A percentile compares a stretch with the other conserved stretches of the same genome.
Evolutionary conservation across 2,888 invertebrate species (phyloP).

Genomic region (Myopa testacea): DNA sequence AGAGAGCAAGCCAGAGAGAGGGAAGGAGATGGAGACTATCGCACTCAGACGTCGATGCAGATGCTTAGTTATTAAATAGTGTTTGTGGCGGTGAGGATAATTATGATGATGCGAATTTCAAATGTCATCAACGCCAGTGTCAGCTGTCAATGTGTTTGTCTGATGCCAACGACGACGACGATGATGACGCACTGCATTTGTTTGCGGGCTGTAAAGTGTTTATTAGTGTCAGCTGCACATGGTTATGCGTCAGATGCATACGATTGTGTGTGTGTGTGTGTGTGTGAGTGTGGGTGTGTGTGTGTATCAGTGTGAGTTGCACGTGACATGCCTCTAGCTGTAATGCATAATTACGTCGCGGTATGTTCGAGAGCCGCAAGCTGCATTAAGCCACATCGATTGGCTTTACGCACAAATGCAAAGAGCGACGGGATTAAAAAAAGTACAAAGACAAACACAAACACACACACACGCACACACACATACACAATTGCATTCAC

Average conservation of each 20-base stretch:
- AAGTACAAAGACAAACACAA: no score
- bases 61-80: no score
- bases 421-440: no score
- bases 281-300: no score
- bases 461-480: no score
- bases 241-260: neutral
- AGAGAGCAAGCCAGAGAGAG: neutral
- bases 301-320: neutral
- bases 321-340: neutral
- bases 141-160: slow-evolving; percentile 31
- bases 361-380: neutral
- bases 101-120: neutral
- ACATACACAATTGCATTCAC: no score
- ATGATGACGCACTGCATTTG: neutral
- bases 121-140: slow-evolving; percentile 23
- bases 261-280: neutral
- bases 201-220: slow-evolving; percentile 1
- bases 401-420: neutral
- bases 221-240: slow-evolving; percentile 2
- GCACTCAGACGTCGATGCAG: no score
- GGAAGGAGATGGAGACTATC: no score
- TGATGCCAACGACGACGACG: slow-evolving; percentile 1
- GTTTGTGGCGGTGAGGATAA: neutral
- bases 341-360: slow-evolving; percentile 3
- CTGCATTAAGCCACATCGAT: slow-evolving; percentile 10